These are phyloP conservation scores for Pachycephala philippinensis DNA, from an alignment of 2,113 vertebrate species.

Conservation along the genomic window DNA sequence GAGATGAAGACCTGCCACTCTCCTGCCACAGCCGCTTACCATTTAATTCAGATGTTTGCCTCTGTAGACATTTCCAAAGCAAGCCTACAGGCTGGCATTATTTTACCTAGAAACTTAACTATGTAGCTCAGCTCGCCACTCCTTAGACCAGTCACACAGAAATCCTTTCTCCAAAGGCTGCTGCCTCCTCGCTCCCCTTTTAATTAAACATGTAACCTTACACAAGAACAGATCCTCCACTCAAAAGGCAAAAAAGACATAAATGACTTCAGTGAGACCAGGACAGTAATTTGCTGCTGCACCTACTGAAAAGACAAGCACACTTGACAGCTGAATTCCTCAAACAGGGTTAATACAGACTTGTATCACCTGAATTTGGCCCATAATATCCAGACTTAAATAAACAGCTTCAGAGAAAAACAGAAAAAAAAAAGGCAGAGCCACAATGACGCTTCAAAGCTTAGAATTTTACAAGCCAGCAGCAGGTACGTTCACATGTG, in stretches of 20 bases:
- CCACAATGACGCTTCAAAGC: background rate
- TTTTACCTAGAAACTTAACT: slow-evolving; percentile 6
- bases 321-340: background rate
- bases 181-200: background rate
- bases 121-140: background rate
- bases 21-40: slow-evolving; percentile 38
- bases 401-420: background rate
- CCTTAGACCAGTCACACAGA: background rate
- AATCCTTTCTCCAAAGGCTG: slow-evolving; percentile 3
- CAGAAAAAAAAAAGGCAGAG: background rate
- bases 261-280: background rate
- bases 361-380: background rate
- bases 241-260: background rate
- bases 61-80: slow-evolving; percentile 18
- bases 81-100: background rate
- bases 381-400: background rate
- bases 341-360: background rate
- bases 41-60: slow-evolving; percentile 35
- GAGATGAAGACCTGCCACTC: slow-evolving; percentile 50
- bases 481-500: background rate
- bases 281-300: background rate
- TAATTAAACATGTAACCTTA: slow-evolving; percentile 55
- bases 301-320: background rate
- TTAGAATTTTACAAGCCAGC: background rate
- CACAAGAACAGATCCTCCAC: background rate